Percentiles rank a stretch among this genome's conserved stretches.
Conservation (phyloP, 1,140 invertebrate genomes). For the Papilio aristodemus region DNA sequence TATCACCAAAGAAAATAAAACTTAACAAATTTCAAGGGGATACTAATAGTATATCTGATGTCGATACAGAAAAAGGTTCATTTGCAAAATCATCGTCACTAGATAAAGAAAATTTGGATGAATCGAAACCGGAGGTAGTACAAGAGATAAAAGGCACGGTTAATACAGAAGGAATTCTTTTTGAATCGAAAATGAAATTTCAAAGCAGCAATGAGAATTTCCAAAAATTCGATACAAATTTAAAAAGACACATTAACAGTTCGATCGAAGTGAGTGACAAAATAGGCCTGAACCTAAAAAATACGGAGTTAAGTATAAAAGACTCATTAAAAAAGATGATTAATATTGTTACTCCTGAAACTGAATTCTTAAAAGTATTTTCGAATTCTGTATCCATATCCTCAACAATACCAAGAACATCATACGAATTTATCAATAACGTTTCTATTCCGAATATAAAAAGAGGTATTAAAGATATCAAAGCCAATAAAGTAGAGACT, state of each 20-base stretch:
- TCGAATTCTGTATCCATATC: neutral
- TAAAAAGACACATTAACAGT: neutral
- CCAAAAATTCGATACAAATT: neutral
- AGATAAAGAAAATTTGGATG: neutral
- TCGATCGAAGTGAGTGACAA: neutral
- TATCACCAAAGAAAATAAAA: slow-evolving; percentile 43
- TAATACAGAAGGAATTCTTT: neutral
- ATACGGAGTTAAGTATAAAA: neutral
- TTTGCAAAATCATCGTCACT: neutral
- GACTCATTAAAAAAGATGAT: neutral
- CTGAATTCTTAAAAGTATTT: neutral
- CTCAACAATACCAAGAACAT: neutral
- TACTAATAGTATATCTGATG: neutral
- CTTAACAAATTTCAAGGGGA: slow-evolving; percentile 27
- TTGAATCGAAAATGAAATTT: neutral
- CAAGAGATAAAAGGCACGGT: neutral
- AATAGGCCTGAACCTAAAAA: neutral
- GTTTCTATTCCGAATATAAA: neutral
- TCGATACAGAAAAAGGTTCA: neutral
- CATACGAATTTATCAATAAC: neutral
- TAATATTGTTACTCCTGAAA: neutral
- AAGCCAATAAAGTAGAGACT: neutral
- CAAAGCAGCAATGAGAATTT: neutral
- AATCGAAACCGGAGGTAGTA: neutral
- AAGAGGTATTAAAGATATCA: neutral